A percentile compares a stretch with the other conserved stretches of the same genome.
Conservation (phyloP, 2,797 vertebrate species). For the Leptodactylus fallax region DNA sequence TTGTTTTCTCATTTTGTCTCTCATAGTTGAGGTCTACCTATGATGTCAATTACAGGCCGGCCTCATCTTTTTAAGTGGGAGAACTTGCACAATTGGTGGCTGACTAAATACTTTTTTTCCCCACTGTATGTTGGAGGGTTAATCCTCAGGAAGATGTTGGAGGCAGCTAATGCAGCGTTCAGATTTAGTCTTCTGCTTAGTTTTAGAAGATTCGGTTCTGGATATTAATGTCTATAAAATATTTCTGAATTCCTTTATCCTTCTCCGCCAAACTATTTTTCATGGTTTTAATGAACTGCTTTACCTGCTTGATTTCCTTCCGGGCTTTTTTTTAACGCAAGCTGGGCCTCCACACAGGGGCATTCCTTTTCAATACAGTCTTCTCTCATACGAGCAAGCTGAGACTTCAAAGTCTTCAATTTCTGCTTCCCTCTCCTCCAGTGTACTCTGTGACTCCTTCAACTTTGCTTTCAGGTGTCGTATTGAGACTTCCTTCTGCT, state of each 20-base stretch:
- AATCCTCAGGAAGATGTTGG: too few species aligned
- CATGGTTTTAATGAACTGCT: conserved; percentile 96
- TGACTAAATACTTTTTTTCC: too few species aligned
- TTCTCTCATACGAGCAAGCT: conserved; percentile 92
- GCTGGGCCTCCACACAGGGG: conserved; percentile 93
- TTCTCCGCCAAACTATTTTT: conserved; percentile 93
- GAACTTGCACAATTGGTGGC: too few species aligned
- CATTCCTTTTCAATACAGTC: conserved; percentile 99
- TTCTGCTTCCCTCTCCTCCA: conserved; percentile 88
- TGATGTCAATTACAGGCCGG: too few species aligned
- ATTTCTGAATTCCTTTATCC: conserved; percentile 96
- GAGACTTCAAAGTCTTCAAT: conserved; percentile 88
- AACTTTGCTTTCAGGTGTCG: conserved; percentile 92
- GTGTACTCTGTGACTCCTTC: conserved; percentile 87
- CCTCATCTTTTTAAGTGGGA: too few species aligned
- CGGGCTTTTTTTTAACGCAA: conserved; percentile 94
- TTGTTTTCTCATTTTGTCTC: too few species aligned
- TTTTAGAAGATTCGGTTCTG: conserved; percentile 98
- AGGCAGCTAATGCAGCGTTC: too few species aligned
- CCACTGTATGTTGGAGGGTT: too few species aligned
- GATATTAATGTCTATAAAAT: conserved; percentile 94
- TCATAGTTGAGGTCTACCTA: too few species aligned
- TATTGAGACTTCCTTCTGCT: conserved; percentile 95
- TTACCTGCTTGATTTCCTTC: conserved; percentile 94
- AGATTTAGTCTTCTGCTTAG: too few species aligned